phyloP scores from a whole-genome alignment of 1,140 invertebrate genomes.

The Metopolophium dirhodum region DNA sequence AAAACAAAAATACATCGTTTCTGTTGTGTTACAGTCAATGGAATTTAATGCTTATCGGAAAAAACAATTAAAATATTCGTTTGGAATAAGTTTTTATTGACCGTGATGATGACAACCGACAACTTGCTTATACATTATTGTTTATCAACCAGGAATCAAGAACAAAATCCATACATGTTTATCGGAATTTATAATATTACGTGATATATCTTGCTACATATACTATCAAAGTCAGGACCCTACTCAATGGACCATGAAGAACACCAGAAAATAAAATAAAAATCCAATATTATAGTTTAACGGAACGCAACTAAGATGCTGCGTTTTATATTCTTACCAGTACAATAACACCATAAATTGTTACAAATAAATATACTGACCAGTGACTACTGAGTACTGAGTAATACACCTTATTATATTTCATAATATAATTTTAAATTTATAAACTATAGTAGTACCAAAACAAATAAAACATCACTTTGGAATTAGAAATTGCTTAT shows the following conservation, averaged over 20 bases:
- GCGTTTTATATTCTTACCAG: background rate
- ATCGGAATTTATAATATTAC: no score
- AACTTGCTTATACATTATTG: no score
- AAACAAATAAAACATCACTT: background rate
- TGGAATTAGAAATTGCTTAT: background rate
- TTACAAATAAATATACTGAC: background rate
- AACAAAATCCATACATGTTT: no score
- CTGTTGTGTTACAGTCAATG: no score
- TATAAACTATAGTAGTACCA: background rate
- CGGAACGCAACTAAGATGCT: background rate
- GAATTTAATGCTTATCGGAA: no score
- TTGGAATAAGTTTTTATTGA: no score
- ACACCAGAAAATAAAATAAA: background rate
- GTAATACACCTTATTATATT: background rate
- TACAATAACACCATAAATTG: background rate
- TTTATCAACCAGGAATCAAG: no score
- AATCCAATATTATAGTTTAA: background rate
- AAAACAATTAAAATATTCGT: no score
- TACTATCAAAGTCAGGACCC: no score
- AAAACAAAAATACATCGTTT: background rate
- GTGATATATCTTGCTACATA: no score
- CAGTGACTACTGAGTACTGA: background rate
- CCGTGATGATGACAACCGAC: no score
- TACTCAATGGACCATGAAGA: no score
- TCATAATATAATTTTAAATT: background rate